Evolutionary conservation across 2,888 invertebrate species (phyloP).

Genomic region (Tetramorium bicarinatum): DNA sequence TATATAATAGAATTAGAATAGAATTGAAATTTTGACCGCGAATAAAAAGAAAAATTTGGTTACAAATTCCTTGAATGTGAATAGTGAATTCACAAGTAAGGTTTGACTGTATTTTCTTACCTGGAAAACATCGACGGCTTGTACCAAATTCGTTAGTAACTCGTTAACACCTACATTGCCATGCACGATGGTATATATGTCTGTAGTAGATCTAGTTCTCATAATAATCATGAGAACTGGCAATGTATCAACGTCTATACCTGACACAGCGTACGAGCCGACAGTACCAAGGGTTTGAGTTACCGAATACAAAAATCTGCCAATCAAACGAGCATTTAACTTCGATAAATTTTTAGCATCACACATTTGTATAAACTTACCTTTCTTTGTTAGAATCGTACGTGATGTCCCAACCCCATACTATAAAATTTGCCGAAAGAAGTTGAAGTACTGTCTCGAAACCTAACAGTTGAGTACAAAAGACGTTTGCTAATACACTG

Average conservation of each 20-base stretch:
- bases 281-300: conserved; percentile 93
- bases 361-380: conserved; percentile 86
- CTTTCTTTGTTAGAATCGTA: conserved; percentile 94
- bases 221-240: conserved; percentile 96
- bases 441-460: conserved; percentile 96
- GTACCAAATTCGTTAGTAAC: conserved; percentile 94
- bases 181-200: conserved; percentile 96
- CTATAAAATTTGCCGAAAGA: conserved; percentile 95
- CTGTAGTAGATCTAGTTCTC: conserved; percentile 95
- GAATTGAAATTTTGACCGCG: no score
- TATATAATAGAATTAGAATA: no score
- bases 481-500: conserved; percentile 98
- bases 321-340: conserved; percentile 44
- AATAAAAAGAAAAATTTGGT: no score
- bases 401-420: conserved; percentile 99
- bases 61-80: no score
- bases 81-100: no score
- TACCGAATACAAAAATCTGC: conserved; percentile 92
- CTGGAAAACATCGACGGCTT: conserved; percentile 94
- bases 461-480: conserved; percentile 97
- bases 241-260: conserved; percentile 94
- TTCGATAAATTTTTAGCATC: neutral
- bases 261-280: conserved; percentile 94
- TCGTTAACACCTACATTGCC: conserved; percentile 97
- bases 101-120: conserved; percentile 71